Evolutionary conservation across 2,113 vertebrate genomes (phyloP).

Genomic region (Megaleporinus macrocephalus): DNA sequence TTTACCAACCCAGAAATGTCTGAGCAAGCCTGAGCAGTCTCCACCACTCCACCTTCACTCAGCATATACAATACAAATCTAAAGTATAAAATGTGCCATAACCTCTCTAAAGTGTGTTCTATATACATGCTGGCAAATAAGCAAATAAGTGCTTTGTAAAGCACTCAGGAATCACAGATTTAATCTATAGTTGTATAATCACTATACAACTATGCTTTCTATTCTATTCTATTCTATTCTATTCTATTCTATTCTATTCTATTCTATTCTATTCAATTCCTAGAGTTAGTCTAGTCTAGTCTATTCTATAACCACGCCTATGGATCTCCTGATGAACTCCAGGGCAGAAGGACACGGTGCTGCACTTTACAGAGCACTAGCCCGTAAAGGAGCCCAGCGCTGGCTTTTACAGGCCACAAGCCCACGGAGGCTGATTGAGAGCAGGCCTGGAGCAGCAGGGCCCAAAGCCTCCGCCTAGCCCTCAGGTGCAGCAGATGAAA

Average conservation of each 20-base stretch:
- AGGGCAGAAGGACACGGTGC: constrained; percentile 46
- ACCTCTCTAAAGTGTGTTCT: too few species aligned
- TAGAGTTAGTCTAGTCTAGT: background rate
- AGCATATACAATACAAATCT: too few species aligned
- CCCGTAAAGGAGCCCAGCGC: constrained; percentile 57
- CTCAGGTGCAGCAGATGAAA: constrained; percentile 53
- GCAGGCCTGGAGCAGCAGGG: constrained; percentile 52
- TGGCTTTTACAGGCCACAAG: constrained; percentile 62
- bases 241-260: background rate
- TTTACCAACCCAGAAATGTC: too few species aligned
- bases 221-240: background rate
- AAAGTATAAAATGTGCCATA: too few species aligned
- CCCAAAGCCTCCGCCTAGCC: constrained; percentile 27
- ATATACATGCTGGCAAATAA: too few species aligned
- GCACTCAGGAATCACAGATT: too few species aligned
- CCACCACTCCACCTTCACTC: too few species aligned
- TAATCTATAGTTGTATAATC: too few species aligned
- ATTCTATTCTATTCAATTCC: background rate
- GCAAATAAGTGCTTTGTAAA: too few species aligned
- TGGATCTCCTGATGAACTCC: constrained; percentile 67
- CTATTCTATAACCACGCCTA: background rate
- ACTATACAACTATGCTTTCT: too few species aligned
- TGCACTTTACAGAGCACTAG: constrained; percentile 54
- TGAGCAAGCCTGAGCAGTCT: too few species aligned
- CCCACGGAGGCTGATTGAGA: constrained; percentile 69